Conservation (phyloP, 1,140 invertebrate genomes). For the Plodia interpunctella region DNA sequence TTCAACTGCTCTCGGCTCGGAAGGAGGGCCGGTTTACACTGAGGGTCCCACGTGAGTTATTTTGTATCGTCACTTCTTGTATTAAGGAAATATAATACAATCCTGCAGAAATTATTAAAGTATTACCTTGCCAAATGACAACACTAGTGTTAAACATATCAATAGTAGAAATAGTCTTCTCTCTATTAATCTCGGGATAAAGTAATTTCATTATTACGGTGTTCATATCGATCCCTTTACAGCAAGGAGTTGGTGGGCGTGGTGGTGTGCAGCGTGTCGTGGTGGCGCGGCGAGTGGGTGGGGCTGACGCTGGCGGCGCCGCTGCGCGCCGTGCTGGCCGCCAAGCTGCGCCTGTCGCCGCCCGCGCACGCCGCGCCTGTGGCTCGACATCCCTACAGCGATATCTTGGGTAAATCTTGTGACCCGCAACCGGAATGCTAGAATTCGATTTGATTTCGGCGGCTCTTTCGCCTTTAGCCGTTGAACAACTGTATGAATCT, state of each 20-base stretch:
- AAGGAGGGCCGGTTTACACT: conserved; percentile 78
- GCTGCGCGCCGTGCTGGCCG: conserved; percentile 56
- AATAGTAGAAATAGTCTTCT: too few relatives aligned
- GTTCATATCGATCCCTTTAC: background rate
- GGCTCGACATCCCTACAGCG: conserved; percentile 18
- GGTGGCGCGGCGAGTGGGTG: conserved; percentile 80
- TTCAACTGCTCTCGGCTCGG: conserved; percentile 77
- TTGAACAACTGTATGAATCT: too few relatives aligned
- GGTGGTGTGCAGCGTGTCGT: conserved; percentile 78
- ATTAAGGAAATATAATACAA: too few relatives aligned
- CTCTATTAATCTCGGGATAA: too few relatives aligned
- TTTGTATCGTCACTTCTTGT: too few relatives aligned
- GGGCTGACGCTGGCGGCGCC: conserved; percentile 78
- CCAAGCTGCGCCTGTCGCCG: conserved; percentile 46
- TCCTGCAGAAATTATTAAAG: too few relatives aligned
- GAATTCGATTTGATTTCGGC: too few relatives aligned
- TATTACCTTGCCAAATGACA: too few relatives aligned
- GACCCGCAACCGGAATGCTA: too few relatives aligned
- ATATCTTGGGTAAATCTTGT: conserved; percentile 25
- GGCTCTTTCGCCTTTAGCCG: too few relatives aligned
- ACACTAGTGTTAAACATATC: too few relatives aligned
- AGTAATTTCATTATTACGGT: too few relatives aligned
- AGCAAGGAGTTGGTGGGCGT: conserved; percentile 69
- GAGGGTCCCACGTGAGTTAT: conserved; percentile 46
- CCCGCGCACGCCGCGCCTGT: conserved; percentile 9